Evolutionary conservation across 2,113 vertebrate species (phyloP), one percentile per base, ranked within the genome.

Genomic region (Rhinolophus sinicus): DNA sequence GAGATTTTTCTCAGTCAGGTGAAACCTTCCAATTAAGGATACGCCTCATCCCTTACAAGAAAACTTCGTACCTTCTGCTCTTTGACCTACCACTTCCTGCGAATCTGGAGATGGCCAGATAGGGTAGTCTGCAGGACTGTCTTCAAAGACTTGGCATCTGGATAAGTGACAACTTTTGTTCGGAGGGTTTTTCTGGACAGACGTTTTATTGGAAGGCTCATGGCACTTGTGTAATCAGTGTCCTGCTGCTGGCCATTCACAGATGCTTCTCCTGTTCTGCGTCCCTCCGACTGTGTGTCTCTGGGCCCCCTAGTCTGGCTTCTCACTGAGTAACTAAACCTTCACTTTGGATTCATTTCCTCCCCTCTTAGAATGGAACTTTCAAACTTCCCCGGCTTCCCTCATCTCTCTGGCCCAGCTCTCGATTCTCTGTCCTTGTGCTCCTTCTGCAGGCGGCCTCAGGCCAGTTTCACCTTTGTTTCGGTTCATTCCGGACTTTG

Each of bases 281-380:
- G 1, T 30, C 44, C 10, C 5, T n/a, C 13, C 60, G 13, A 18
- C 0, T 12, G 3, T 16, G 58, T 3, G 21, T 54, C 47, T 1
- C 8, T 67, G 50, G 19, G 18, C 28, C 69, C 44, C 21, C 50
- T 52, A 12, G 5, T 60, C 58, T 18, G 67, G 56, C 40, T 75
- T 78, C 38, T 88, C 15, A 5, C 77, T 89, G 50, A 60, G 52
- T 90, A 69, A 70, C 15, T 10, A 75, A 80, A 47, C 22, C 1
- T 75, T 60, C 10, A 50, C 22, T 40, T 52, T 78, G n/a, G 26
- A 40, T 38, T 47, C 19, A 47, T 60, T 72, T 52, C 33, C 44
- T 54, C 6, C 4, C 10, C 16, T 78, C 35, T 56, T 40, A 8
- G n/a, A 93, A 44, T 1, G 73, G 86, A 69, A 67, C 54, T 94